Conservation (phyloP, 30 jellyfish, hydroid and myxozoan species). For the Hydractinia echinata region DNA sequence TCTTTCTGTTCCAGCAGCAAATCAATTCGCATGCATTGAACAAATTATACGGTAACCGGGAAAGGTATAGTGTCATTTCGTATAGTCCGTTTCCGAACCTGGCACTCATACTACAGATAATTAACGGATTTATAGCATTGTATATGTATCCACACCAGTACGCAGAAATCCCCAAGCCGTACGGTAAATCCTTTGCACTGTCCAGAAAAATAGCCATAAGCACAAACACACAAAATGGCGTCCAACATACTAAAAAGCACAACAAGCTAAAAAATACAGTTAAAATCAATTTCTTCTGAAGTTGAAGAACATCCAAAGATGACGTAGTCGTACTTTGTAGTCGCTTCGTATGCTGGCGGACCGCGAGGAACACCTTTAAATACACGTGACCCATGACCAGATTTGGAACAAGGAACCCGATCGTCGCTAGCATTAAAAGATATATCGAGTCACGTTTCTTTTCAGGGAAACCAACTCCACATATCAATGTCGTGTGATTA, state of each 20-base stretch:
- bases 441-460: slow-evolving; percentile 42
- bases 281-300: slow-evolving; percentile 61
- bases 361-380: slow-evolving; percentile 69
- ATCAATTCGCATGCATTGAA: too few species aligned
- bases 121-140: slow-evolving; percentile 81
- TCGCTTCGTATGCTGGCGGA: slow-evolving; percentile 63
- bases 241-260: slow-evolving; percentile 85
- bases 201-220: slow-evolving; percentile 47
- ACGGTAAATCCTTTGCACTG: slow-evolving; percentile 52
- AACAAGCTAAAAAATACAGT: slow-evolving; percentile 79
- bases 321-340: slow-evolving; percentile 52
- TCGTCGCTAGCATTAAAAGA: slow-evolving; percentile 41
- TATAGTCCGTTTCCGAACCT: slow-evolving; percentile 80
- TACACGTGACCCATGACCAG: slow-evolving; percentile 43
- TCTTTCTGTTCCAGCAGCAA: too few species aligned
- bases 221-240: slow-evolving; percentile 69
- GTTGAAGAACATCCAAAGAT: slow-evolving; percentile 54
- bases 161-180: slow-evolving; percentile 94
- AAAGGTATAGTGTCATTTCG: slow-evolving; percentile 9
- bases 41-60: not conserved
- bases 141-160: slow-evolving; percentile 93
- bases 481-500: slow-evolving; percentile 78
- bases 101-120: slow-evolving; percentile 71
- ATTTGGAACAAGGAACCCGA: slow-evolving; percentile 67
- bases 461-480: slow-evolving; percentile 94